These are phyloP conservation scores for Gobius niger DNA, from an alignment of 2,113 vertebrate species.

Conservation along the genomic window DNA sequence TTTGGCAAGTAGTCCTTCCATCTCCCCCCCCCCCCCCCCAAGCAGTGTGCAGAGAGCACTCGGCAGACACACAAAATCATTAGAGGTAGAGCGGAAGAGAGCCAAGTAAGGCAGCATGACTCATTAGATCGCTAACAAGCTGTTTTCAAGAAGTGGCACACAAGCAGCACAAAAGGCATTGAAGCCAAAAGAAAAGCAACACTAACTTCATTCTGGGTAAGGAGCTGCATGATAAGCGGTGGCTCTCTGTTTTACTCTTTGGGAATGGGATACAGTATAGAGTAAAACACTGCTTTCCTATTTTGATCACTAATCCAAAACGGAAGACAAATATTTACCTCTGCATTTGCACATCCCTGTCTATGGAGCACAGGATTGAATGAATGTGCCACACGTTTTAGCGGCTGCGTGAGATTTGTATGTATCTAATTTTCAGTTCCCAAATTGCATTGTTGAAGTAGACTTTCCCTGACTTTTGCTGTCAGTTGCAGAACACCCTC, in stretches of 20 bases:
- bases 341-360: not conserved
- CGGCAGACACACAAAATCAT: constrained; percentile 23
- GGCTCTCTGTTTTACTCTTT: not conserved
- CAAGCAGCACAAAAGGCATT: not conserved
- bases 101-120: constrained; percentile 13
- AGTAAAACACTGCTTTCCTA: no score
- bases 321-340: not conserved
- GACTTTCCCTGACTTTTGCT: constrained; percentile 47
- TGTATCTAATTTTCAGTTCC: no score
- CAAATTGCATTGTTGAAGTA: no score
- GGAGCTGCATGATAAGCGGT: not conserved
- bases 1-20: constrained; percentile 21
- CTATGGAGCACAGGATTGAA: no score
- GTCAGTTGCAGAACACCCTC: constrained; percentile 11
- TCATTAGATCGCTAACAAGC: constrained; percentile 5
- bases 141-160: constrained; percentile 16
- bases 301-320: not conserved
- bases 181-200: not conserved
- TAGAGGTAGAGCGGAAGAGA: constrained; percentile 23
- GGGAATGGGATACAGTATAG: not conserved
- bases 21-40: constrained; percentile 3
- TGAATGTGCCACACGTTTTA: no score
- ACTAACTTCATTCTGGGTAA: not conserved
- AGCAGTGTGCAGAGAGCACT: constrained; percentile 13
- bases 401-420: no score